Conservation (phyloP, 2,888 invertebrate species). For the Apamea monoglypha region DNA sequence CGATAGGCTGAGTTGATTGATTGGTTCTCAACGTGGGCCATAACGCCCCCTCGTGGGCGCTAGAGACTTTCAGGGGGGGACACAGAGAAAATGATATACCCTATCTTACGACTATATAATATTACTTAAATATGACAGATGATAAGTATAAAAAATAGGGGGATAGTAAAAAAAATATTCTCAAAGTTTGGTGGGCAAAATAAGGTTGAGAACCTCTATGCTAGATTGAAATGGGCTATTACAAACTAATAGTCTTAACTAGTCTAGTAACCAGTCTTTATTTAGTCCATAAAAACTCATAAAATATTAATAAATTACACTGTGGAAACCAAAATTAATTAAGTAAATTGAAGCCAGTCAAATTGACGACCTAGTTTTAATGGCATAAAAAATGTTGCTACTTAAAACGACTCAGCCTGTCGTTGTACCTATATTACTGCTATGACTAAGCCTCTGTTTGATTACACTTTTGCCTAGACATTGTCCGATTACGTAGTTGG, state of each 20-base stretch:
- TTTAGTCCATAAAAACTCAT: neutral
- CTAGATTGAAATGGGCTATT: conserved; percentile 6
- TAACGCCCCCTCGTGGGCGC: neutral
- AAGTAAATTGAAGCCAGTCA: neutral
- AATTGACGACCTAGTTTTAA: neutral
- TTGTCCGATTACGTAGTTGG: neutral
- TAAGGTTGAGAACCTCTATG: neutral
- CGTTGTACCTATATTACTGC: neutral
- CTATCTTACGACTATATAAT: too few relatives aligned
- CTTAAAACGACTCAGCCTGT: neutral
- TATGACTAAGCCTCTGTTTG: conserved; percentile 7
- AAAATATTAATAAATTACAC: conserved; percentile 1
- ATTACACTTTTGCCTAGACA: neutral
- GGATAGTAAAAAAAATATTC: neutral
- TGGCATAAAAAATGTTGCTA: neutral
- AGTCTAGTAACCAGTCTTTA: too few relatives aligned
- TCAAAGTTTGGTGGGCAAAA: neutral
- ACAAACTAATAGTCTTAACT: conserved; percentile 5
- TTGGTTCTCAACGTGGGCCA: too few relatives aligned
- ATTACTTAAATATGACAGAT: neutral
- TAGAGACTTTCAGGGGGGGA: neutral
- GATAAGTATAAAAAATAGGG: neutral
- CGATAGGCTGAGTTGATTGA: too few relatives aligned
- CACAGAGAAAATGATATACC: too few relatives aligned
- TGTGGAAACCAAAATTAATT: neutral